These are phyloP conservation scores for Alectoris magna DNA, from an alignment of 2,797 vertebrate species.

Conservation along the genomic window DNA sequence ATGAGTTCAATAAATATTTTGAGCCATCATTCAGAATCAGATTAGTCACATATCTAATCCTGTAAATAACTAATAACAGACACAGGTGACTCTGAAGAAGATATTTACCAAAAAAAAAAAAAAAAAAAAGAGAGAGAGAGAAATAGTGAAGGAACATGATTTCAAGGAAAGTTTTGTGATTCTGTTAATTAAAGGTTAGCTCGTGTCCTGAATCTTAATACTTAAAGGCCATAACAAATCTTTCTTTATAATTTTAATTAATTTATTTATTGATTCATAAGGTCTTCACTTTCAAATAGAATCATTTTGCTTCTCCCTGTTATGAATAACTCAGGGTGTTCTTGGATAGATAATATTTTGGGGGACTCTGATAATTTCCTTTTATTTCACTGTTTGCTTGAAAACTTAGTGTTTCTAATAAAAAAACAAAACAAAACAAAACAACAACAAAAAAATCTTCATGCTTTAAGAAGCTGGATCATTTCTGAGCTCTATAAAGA, in stretches of 20 bases:
- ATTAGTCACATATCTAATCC: neutral
- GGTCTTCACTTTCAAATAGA: neutral
- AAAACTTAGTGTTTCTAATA: neutral
- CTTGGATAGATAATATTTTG: neutral
- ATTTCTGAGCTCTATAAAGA: neutral
- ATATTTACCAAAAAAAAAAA: neutral
- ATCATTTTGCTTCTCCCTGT: neutral
- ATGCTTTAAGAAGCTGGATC: neutral
- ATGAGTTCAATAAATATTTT: neutral
- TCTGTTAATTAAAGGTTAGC: neutral
- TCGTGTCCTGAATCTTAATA: neutral
- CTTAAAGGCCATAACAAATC: neutral
- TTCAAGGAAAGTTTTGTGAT: neutral
- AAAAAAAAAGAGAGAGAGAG: no score
- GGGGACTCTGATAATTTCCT: neutral
- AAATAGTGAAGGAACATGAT: neutral
- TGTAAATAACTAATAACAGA: neutral
- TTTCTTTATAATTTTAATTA: neutral
- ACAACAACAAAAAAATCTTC: no score
- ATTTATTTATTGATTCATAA: neutral
- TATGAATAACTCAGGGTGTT: neutral
- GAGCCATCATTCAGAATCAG: neutral
- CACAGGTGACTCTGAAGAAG: neutral
- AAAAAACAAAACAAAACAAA: neutral
- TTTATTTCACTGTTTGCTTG: neutral